Base-by-base conservation (phyloP, 2,888 invertebrate genomes). In the Hyppa rectilinea region DNA sequence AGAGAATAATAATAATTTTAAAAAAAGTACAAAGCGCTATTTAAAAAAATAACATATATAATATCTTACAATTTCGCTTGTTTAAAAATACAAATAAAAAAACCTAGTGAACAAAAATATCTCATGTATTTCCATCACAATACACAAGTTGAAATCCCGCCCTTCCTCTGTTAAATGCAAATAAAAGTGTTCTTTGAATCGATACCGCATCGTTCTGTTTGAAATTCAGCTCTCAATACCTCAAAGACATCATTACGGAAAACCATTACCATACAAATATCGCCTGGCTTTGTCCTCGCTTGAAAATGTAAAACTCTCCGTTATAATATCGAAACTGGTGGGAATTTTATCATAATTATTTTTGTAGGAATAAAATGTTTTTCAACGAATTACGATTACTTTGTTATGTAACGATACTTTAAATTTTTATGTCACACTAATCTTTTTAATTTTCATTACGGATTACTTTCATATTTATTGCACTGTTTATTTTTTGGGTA, bases 171-270 rank as follows among this genome's bases (percentile, higher is more conserved):
- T 93, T 87, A 84, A 89, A 94, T 93, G 93, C 90, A 92, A 94
- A 94, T 92, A 92, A 88, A 92, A 91, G 87, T 88, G 82, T 86
- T 89, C 81, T 76, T 75, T 78, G 84, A 90, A 90, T 93, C 91
- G 88, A 92, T 92, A 89, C 87, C 73, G 82, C 85, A 89, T 87
- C 90, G 84, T 82, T 86, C 89, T 90, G 87, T 84, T 93, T 92
- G 87, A 89, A 87, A 93, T 93, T 93, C 93, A 88, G 86, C 88
- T 81, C 83, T 88, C 87, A 86, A 90, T 89, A 86, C 90, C 90
- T 92, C 91, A 92, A 92, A 93, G 93, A 88, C 88, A 90, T 93
- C 92, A 91, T 93, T 92, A 93, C 82, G 85, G 85, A 71, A 85
- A 85, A 89, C 89, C 80, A 88, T 89, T 90, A 87, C 84, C 88